Base-by-base conservation (phyloP, 1,140 invertebrate genomes). In the Muscidifurax raptorellus region DNA sequence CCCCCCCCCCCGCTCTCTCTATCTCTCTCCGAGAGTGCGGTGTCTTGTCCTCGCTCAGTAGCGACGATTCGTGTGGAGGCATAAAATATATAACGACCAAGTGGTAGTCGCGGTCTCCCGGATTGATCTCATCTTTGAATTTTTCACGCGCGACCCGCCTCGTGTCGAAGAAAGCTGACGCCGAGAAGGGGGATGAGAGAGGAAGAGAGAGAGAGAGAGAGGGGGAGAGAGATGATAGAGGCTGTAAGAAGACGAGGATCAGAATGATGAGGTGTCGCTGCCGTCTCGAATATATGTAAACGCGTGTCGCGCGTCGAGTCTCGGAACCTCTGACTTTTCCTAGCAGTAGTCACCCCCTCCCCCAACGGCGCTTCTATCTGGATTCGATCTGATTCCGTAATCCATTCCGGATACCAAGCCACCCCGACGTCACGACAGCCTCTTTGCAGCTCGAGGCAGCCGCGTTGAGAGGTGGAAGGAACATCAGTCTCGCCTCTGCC, bases 321-420 rank as follows among this genome's bases (percentile, higher is more conserved):
- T 59, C 27, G 59, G 27, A 27, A 36, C 18, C 27, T 36, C 27
- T 74, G 78, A 22, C 12, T 36, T 40, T 75, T 47, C 47, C 67
- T 59, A 67, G n/a, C 27, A 12, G 52, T 5, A 6, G 52, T 18
- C 27, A 40, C 83, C 44, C 44, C 13, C 15, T 67, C 82, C 36
- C 78, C 67, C 67, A 72, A 72, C 86, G 83, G 80, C 86, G 85
- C 82, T 40, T 67, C 52, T 40, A 85, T 85, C 79, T 59, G 74
- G 40, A 85, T 85, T 85, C 74, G 71, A 85, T 85, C 79, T 85
- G 84, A 80, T 84, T 84, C 69, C 77, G 77, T 80, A 80, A 84
- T 84, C 77, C 77, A 79, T 80, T 85, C 76, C 71, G 66, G 79
- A 85, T 85, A 82, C n/a, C 74, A 71, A 81, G 72, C 40, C 27